These are phyloP conservation scores for Hylomyscus alleni DNA, from an alignment of 2,797 vertebrate species.

Conservation along the genomic window DNA sequence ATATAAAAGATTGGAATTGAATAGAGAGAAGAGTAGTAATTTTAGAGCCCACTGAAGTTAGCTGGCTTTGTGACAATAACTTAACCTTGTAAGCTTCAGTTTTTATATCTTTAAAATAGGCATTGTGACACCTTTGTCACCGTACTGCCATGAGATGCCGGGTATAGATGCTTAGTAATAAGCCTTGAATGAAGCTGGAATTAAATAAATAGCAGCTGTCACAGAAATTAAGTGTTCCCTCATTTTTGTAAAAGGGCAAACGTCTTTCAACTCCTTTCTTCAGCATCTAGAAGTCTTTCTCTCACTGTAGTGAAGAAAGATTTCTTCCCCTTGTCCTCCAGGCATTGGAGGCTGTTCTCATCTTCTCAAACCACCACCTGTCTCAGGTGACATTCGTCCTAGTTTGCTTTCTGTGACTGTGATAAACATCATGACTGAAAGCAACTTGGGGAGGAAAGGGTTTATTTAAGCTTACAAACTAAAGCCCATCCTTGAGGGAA, in stretches of 20 bases:
- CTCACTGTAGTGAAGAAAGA: background rate
- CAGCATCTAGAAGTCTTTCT: background rate
- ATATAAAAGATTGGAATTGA: background rate
- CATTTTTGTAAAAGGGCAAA: background rate
- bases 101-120: conserved; percentile 46
- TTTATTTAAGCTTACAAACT: background rate
- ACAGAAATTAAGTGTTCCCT: background rate
- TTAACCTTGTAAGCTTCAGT: background rate
- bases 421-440: background rate
- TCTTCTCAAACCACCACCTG: background rate
- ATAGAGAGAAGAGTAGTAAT: background rate
- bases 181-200: background rate
- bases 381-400: background rate
- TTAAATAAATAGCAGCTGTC: background rate
- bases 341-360: background rate
- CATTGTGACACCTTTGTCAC: background rate
- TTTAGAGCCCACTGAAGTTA: background rate
- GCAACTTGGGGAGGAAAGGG: background rate
- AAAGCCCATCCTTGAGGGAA: too few species aligned
- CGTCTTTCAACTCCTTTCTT: background rate
- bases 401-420: background rate
- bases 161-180: background rate
- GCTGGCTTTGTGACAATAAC: background rate
- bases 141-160: background rate
- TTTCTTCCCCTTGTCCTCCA: background rate